These are phyloP conservation scores for Setophaga coronata DNA, from an alignment of 2,113 vertebrate genomes.

Conservation along the genomic window DNA sequence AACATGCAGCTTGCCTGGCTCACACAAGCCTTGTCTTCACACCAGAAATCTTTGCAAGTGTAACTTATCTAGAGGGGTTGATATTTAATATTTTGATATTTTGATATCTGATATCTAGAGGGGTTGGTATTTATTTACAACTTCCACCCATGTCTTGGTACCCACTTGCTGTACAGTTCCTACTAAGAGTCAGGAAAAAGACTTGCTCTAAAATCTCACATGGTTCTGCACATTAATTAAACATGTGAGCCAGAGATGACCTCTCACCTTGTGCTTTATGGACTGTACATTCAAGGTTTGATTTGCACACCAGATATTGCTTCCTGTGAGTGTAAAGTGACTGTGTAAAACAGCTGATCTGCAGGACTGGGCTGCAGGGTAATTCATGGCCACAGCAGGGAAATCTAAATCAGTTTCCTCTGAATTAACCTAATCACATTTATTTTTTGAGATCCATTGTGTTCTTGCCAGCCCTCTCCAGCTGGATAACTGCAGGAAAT, in stretches of 20 bases:
- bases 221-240: background rate
- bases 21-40: background rate
- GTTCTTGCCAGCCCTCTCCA: background rate
- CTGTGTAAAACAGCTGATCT: background rate
- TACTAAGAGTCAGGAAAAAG: background rate
- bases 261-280: background rate
- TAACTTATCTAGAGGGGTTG: background rate
- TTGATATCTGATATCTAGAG: no score
- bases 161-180: background rate
- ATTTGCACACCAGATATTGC: background rate
- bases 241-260: background rate
- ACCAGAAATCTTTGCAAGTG: background rate
- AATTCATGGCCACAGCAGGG: background rate
- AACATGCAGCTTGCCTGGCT: background rate
- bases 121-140: background rate
- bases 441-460: background rate
- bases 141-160: background rate
- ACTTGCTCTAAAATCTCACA: background rate
- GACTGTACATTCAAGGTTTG: background rate
- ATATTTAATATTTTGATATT: background rate
- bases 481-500: background rate
- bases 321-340: background rate
- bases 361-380: background rate
- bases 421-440: background rate
- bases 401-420: background rate